Base-by-base conservation (phyloP, 2,797 vertebrate genomes). In the Phalloptychus januarius region DNA sequence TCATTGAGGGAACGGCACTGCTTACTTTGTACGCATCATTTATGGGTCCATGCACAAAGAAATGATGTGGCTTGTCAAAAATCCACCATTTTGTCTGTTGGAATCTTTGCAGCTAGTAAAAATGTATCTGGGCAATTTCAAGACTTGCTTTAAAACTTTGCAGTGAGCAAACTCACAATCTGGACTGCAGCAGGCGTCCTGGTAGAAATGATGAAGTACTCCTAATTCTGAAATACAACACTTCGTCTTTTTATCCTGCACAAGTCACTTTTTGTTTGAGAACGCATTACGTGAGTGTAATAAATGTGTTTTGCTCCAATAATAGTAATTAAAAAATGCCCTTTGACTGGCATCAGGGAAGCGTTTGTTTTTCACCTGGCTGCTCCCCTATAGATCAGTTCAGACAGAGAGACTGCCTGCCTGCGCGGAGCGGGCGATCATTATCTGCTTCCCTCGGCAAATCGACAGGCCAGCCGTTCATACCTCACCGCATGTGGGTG, bases 381-480 rank as follows among this genome's bases (percentile, higher is more conserved):
- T 79, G 78, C 76, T 78, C 44, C 48, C 42, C 65, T 86, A 76
- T 80, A 81, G 69, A 85, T 92, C 88, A 76, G 82, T 79, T 85
- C 52, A 80, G 33, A 83, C 84, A 94, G 94, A 92, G 93, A 93
- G 86, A 69, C 87, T 91, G 94, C 95, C 87, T 91, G 94, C 95
- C 94, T 95, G 84, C 73, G 75, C 81, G 84, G 78, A 87, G 81
- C 45, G 81, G 79, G 86, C 76, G 94, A 95, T 95, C 80, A 88
- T 88, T 93, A 95, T 95, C 95, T 92, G 0, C 56, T 78, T 75
- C 83, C 74, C 77, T 83, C 67, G 71, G 81, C 11, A 40, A 88
- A 91, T 88, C 91, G 81, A 91, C 89, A 89, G 82, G 79, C 76
- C 85, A 83, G 89, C 75, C 88, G 84, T 87, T 92, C 88, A 85